Percentiles rank a stretch among this genome's conserved stretches.
Conservation (phyloP, 1,140 invertebrate species). For the Zaprionus tsacasi region DNA sequence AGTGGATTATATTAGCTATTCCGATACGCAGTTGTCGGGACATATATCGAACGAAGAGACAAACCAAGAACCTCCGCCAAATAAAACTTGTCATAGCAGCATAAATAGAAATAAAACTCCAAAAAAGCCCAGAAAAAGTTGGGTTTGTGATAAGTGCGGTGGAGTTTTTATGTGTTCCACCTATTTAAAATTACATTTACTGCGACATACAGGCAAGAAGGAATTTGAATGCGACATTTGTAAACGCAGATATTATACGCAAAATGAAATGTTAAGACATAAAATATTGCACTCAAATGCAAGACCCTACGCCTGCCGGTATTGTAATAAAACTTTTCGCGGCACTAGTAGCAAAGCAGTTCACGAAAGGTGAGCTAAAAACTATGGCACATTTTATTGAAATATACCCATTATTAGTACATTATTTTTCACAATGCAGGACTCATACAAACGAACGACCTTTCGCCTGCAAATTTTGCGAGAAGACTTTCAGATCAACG, state of each 20-base stretch:
- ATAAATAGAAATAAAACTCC: neutral
- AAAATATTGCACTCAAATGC: constrained; percentile 58
- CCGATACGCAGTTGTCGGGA: neutral
- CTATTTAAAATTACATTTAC: constrained; percentile 56
- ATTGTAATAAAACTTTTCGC: constrained; percentile 61
- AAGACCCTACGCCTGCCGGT: constrained; percentile 56
- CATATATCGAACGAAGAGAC: neutral
- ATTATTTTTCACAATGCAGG: constrained; percentile 13
- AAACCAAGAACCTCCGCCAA: neutral
- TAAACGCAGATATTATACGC: constrained; percentile 54
- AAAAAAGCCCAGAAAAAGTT: constrained; percentile 13
- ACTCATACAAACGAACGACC: constrained; percentile 90
- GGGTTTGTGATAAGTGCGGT: constrained; percentile 66
- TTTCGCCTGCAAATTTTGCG: constrained; percentile 88
- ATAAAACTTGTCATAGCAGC: neutral
- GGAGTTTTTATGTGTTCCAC: constrained; percentile 63
- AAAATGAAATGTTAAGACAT: constrained; percentile 60
- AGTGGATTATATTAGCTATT: neutral
- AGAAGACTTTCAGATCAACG: constrained; percentile 87
- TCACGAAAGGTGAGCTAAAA: constrained; percentile 51
- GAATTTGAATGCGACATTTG: constrained; percentile 60
- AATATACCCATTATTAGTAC: neutral
- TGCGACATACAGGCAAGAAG: constrained; percentile 59
- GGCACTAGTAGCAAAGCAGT: constrained; percentile 61
- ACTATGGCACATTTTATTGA: neutral